Evolutionary conservation across 2,797 vertebrate species (phyloP), one percentile per base, ranked within the genome.

Genomic region (Sylvia borin): DNA sequence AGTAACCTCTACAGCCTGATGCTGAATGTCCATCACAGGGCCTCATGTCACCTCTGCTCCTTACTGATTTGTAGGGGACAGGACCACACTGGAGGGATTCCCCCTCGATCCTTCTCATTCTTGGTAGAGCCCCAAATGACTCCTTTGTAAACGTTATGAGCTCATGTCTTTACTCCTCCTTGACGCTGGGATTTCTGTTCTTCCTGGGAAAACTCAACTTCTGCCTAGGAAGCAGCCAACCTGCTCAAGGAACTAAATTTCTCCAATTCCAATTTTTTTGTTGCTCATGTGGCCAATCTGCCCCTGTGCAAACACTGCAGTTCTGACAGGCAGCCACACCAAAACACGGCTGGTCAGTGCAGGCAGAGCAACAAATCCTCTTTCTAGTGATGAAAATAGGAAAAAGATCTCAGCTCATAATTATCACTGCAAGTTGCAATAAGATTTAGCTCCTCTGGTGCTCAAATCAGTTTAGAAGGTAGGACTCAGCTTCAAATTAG

Each of bases 1-100:
- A 60, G 58, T 45, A 54, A 53, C 4, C 47, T 29, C 55, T 36
- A 13, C 5, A 60, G 40, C 21, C 27, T 42, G 42, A 45, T 6
- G 29, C 14, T 68, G 16, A 7, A 15, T 24, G 42, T 58, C 32
- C 5, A 2, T 11, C 42, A 48, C 2, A 31, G 42, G 24, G 14
- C 67, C 85, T 68, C 47, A 45, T 0, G 1, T 3, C 3, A 2
- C 10, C 17, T 73, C n/a, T 1, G 4, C 27, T 76, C 14, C 64
- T 42, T 29, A 19, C 7, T 4, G 1, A 12, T 50, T 61, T 4
- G 1, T 15, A 58, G 34, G 8, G 7, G 32, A 48, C 16, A 19
- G 58, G 15, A 47, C 15, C 40, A 62, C 15, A 20, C 5, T 2
- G 4, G 9, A 51, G 22, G 7, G 22, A 34, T 21, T 57, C 15